Evolutionary conservation across 2,797 vertebrate genomes (phyloP).

Genomic region (Crypturellus tataupa): DNA sequence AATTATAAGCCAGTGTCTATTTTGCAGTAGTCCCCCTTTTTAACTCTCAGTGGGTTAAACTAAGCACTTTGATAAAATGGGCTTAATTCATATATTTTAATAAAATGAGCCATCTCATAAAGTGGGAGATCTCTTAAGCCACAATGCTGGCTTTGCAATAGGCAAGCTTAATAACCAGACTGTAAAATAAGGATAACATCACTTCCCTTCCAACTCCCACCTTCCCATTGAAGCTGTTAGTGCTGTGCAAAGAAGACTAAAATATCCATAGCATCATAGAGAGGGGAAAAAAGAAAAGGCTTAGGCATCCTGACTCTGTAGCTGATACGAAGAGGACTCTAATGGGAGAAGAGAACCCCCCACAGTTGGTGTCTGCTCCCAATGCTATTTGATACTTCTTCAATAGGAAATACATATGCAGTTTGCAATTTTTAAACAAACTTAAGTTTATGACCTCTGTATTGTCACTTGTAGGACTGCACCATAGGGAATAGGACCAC

Average conservation of each 20-base stretch:
- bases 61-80: not conserved
- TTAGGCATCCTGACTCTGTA: not conserved
- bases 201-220: not conserved
- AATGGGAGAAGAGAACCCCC: not conserved
- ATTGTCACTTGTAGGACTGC: not conserved
- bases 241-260: not conserved
- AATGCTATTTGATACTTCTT: not conserved
- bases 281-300: not conserved
- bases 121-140: not conserved
- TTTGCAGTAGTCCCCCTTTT: conserved; percentile 12
- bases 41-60: not conserved
- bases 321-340: not conserved
- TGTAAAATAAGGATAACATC: not conserved
- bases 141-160: not conserved
- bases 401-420: not conserved
- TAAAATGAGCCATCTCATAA: not conserved
- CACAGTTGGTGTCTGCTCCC: not conserved
- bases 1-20: conserved; percentile 18
- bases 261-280: not conserved
- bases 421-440: not conserved
- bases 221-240: not conserved
- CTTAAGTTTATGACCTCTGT: not conserved
- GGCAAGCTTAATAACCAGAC: not conserved
- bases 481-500: not conserved
- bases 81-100: conserved; percentile 7